These are phyloP conservation scores for Agrilus biguttatus DNA, from an alignment of 2,888 invertebrate species.

Conservation along the genomic window DNA sequence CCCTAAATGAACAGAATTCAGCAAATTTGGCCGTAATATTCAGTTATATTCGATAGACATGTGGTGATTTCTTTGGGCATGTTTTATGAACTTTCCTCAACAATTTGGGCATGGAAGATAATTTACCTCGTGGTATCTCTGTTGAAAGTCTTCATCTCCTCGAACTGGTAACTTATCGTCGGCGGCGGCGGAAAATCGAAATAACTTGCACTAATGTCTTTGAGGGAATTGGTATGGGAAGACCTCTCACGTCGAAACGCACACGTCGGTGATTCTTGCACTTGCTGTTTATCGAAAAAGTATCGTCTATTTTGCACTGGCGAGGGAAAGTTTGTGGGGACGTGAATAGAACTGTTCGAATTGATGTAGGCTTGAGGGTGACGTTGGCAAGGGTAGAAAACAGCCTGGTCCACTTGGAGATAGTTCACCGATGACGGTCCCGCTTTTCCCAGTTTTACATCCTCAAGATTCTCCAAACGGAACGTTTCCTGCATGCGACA, in stretches of 20 bases:
- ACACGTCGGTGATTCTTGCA: constrained; percentile 32
- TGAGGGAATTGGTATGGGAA: constrained; percentile 38
- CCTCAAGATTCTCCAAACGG: constrained; percentile 37
- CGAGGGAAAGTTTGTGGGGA: constrained; percentile 28
- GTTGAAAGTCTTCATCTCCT: constrained; percentile 28
- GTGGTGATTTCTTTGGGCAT: no score
- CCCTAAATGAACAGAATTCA: no score
- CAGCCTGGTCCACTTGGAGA: constrained; percentile 21
- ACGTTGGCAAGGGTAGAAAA: constrained; percentile 31
- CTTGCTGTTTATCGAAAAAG: constrained; percentile 46
- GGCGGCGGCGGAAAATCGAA: constrained; percentile 55
- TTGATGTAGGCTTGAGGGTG: constrained; percentile 33
- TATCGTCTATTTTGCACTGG: constrained; percentile 44
- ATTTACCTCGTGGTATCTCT: constrained; percentile 12
- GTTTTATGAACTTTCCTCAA: no score
- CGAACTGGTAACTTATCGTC: constrained; percentile 45
- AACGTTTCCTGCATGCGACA: constrained; percentile 53
- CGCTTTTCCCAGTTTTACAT: constrained; percentile 35
- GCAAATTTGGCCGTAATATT: no score
- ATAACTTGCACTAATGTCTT: constrained; percentile 40
- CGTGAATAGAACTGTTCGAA: constrained; percentile 28
- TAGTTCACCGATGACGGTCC: constrained; percentile 22
- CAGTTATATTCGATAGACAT: no score
- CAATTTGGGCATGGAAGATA: neutral
- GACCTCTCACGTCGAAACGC: constrained; percentile 34